A percentile compares a stretch with the other conserved stretches of the same genome.
Conservation (phyloP, 2,888 invertebrate species). For the Onthophagus sagittarius region DNA sequence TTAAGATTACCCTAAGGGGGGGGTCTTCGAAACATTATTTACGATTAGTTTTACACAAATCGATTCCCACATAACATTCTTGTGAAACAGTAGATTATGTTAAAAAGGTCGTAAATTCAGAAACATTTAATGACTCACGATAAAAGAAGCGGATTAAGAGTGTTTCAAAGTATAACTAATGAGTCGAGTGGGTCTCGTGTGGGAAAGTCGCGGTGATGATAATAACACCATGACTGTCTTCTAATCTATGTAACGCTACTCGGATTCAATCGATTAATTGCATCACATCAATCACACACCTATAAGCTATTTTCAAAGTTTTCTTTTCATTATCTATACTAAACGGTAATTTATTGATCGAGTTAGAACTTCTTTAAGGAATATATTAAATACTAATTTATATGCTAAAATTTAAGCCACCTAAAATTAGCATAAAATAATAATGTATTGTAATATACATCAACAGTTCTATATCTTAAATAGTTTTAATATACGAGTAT, state of each 20-base stretch:
- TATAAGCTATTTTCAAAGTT: background rate
- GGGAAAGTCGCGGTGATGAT: background rate
- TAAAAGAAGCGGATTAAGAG: background rate
- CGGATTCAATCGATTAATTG: background rate
- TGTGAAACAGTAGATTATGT: background rate
- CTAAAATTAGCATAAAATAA: too few relatives aligned
- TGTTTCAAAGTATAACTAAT: background rate
- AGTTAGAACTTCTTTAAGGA: background rate
- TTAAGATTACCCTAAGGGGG: too few relatives aligned
- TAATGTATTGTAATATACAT: too few relatives aligned
- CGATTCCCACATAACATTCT: background rate
- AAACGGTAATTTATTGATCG: background rate
- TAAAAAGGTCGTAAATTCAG: background rate
- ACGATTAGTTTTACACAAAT: background rate
- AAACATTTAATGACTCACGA: background rate
- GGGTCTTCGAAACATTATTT: background rate
- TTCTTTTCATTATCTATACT: background rate
- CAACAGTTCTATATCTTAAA: too few relatives aligned
- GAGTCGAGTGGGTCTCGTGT: background rate
- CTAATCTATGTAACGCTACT: background rate
- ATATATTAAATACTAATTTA: too few relatives aligned
- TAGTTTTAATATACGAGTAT: too few relatives aligned
- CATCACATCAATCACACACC: background rate
- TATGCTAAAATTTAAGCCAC: too few relatives aligned
- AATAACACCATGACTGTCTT: background rate